Conservation (phyloP, 2,113 vertebrate species). For the Peromyscus californicus region DNA sequence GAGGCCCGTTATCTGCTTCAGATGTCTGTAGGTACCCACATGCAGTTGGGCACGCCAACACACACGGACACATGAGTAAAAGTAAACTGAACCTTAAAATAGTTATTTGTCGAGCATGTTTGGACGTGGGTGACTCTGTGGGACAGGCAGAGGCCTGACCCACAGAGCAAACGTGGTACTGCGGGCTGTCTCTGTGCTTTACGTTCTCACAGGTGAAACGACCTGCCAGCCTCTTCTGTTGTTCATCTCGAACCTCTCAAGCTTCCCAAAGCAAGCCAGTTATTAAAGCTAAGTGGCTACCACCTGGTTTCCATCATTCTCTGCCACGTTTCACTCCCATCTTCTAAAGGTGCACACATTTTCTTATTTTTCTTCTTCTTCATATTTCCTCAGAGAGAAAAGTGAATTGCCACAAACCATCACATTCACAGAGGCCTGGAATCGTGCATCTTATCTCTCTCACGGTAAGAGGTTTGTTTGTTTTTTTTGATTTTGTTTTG, state of each 20-base stretch:
- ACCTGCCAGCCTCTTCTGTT: neutral
- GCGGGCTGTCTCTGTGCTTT: neutral
- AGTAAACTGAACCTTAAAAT: neutral
- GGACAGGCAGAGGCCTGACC: neutral
- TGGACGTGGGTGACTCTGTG: neutral
- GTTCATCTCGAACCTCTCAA: neutral
- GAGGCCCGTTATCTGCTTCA: neutral
- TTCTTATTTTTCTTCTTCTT: neutral
- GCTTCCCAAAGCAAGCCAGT: neutral
- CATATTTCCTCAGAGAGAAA: neutral
- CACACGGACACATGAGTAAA: too few relatives aligned
- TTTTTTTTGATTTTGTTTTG: too few relatives aligned
- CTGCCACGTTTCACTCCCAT: neutral
- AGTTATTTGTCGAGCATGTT: neutral
- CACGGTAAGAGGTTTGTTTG: neutral
- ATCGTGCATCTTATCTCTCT: neutral
- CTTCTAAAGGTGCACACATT: neutral
- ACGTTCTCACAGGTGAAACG: neutral
- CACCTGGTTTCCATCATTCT: neutral
- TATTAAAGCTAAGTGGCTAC: neutral
- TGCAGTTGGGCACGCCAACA: too few relatives aligned
- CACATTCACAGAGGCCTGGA: neutral
- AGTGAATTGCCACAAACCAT: neutral
- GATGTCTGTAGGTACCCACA: neutral
- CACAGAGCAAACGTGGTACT: too few relatives aligned